phyloP scores from a whole-genome alignment of 2,888 invertebrate genomes.

The Invenusta paracnida region DNA sequence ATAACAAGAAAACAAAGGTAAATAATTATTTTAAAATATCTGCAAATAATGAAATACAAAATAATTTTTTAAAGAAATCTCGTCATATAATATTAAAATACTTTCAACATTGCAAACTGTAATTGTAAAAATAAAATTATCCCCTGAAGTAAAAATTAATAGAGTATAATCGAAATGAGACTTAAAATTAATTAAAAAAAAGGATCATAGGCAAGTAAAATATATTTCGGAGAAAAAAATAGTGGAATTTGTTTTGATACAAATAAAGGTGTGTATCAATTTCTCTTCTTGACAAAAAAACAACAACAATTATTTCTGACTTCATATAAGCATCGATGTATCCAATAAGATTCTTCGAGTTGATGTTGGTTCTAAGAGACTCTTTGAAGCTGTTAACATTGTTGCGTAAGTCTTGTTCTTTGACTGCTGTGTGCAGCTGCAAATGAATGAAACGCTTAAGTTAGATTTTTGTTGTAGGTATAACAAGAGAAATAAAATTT shows the following conservation, averaged over 20 bases:
- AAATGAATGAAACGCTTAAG: slow-evolving; percentile 38
- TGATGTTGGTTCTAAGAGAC: slow-evolving; percentile 70
- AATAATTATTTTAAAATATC: not conserved
- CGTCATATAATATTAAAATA: not conserved
- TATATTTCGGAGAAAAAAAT: too few relatives aligned
- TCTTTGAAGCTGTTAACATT: slow-evolving; percentile 73
- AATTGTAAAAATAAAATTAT: too few relatives aligned
- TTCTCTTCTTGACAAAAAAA: not conserved
- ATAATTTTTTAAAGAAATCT: not conserved
- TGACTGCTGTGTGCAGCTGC: slow-evolving; percentile 57
- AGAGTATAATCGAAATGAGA: too few relatives aligned
- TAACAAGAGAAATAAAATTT: too few relatives aligned
- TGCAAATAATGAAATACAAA: not conserved
- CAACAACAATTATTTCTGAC: slow-evolving; percentile 64
- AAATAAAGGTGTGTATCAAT: too few relatives aligned
- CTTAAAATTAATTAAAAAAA: too few relatives aligned
- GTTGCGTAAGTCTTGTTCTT: slow-evolving; percentile 64
- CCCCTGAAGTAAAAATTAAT: too few relatives aligned
- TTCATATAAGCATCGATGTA: slow-evolving; percentile 78
- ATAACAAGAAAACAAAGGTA: not conserved
- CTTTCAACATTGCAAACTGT: not conserved
- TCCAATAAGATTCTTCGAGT: slow-evolving; percentile 74
- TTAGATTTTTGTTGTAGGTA: too few relatives aligned
- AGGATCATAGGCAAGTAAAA: too few relatives aligned
- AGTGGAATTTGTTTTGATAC: too few relatives aligned